phyloP scores from a whole-genome alignment of 2,797 vertebrate genomes.

The Cuniculus paca region DNA sequence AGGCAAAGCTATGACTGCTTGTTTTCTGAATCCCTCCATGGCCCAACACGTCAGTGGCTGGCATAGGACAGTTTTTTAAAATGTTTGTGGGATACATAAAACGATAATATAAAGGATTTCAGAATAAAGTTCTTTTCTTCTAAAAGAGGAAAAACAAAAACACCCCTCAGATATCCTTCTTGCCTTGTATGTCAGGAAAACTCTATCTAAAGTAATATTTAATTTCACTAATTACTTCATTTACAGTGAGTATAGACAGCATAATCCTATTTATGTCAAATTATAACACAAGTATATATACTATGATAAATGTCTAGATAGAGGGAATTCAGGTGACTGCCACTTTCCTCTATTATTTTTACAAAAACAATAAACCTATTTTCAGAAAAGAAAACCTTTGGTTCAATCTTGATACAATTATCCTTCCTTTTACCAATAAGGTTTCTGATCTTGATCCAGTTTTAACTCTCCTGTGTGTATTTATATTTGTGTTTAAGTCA shows the following conservation, averaged over 20 bases:
- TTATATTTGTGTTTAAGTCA: conserved; percentile 70
- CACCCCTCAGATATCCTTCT: not conserved
- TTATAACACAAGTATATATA: not conserved
- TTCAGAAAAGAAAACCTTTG: conserved; percentile 74
- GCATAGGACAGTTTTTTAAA: not conserved
- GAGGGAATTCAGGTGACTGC: conserved; percentile 39
- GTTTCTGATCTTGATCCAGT: conserved; percentile 71
- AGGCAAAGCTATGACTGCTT: conserved; percentile 58
- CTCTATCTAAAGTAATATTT: conserved; percentile 41
- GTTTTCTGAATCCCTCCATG: conserved; percentile 23
- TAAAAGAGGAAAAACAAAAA: not conserved
- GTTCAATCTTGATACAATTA: conserved; percentile 75
- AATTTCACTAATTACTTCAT: conserved; percentile 57
- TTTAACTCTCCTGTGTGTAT: conserved; percentile 63
- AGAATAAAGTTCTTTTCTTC: conserved; percentile 42
- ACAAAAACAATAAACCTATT: conserved; percentile 73
- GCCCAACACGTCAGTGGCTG: not conserved
- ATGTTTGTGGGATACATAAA: conserved; percentile 23
- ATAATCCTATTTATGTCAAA: conserved; percentile 15
- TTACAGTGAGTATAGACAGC: conserved; percentile 18
- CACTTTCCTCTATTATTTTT: conserved; percentile 66
- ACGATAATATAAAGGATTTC: conserved; percentile 39
- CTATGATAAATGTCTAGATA: conserved; percentile 21
- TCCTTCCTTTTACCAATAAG: conserved; percentile 72
- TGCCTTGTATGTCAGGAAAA: not conserved